Percentiles rank a stretch among this genome's conserved stretches.
phyloP scores from a whole-genome alignment of 2,797 vertebrate species.

The Taenioides sp. region DNA sequence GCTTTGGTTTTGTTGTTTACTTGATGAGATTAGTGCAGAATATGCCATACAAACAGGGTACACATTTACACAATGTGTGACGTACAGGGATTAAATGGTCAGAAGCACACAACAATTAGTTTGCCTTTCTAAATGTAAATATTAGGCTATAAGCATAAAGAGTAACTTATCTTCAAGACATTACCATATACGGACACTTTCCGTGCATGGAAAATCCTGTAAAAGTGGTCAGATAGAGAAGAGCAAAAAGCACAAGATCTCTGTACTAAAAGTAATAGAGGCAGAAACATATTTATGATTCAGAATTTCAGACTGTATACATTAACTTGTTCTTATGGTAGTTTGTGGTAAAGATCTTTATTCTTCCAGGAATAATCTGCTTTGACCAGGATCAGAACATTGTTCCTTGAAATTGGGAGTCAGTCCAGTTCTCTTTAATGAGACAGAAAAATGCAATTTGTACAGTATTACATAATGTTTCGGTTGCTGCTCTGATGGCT shows the following conservation, averaged over 20 bases:
- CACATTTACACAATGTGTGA: neutral
- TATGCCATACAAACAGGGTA: neutral
- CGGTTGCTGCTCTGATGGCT: neutral
- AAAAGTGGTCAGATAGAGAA: neutral
- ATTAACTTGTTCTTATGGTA: no score
- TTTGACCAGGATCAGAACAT: neutral
- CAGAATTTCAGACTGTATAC: neutral
- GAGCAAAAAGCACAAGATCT: neutral
- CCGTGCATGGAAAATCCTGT: neutral
- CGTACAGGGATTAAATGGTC: neutral
- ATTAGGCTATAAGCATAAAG: neutral
- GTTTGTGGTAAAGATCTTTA: no score
- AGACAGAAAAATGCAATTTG: neutral
- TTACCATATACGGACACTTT: neutral
- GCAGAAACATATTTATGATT: neutral
- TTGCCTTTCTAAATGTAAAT: conserved; percentile 2
- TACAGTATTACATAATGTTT: neutral
- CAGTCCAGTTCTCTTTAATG: neutral
- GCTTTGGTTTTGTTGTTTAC: conserved; percentile 10
- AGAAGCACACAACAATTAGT: neutral
- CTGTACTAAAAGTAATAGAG: neutral
- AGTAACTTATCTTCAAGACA: neutral
- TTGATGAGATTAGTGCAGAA: neutral
- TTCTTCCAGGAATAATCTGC: neutral
- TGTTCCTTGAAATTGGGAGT: neutral